A percentile compares a stretch with the other conserved stretches of the same genome.
phyloP scores from a whole-genome alignment of 35 echinoderm and acorn worm species.

The Nesometra sesokonis region DNA sequence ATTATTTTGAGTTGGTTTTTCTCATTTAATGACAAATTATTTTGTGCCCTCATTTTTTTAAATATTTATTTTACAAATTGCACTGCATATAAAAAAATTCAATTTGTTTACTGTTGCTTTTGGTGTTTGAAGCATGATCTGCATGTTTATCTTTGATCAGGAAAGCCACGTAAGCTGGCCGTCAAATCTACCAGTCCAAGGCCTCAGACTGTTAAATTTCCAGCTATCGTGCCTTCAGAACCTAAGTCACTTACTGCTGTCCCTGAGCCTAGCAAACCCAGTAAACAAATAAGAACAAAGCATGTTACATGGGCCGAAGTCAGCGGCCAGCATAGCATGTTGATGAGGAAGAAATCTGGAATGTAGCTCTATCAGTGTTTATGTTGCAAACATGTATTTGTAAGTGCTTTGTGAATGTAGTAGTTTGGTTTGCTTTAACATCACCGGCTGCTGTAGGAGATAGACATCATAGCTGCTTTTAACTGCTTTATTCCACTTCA shows the following conservation, averaged over 20 bases:
- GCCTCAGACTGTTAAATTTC: constrained; percentile 1
- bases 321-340: constrained; percentile 32
- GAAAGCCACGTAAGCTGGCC: not conserved
- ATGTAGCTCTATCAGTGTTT: not conserved
- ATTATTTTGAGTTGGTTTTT: too few relatives aligned
- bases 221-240: not conserved
- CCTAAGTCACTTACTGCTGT: not conserved
- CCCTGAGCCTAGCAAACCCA: not conserved
- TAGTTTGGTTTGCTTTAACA: too few relatives aligned
- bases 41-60: too few relatives aligned
- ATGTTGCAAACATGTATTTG: not conserved
- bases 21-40: too few relatives aligned
- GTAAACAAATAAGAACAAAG: constrained; percentile 13
- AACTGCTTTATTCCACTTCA: not conserved
- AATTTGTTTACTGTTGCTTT: too few relatives aligned
- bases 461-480: not conserved
- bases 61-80: too few relatives aligned
- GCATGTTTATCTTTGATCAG: not conserved
- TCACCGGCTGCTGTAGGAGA: too few relatives aligned
- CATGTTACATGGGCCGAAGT: constrained; percentile 49
- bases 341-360: constrained; percentile 20
- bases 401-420: not conserved
- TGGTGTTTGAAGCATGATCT: not conserved
- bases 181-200: not conserved
- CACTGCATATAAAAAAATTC: too few relatives aligned